Evolutionary conservation across 2,797 vertebrate species (phyloP), one percentile per base, ranked within the genome.

Genomic region (Benthosema pterotum): DNA sequence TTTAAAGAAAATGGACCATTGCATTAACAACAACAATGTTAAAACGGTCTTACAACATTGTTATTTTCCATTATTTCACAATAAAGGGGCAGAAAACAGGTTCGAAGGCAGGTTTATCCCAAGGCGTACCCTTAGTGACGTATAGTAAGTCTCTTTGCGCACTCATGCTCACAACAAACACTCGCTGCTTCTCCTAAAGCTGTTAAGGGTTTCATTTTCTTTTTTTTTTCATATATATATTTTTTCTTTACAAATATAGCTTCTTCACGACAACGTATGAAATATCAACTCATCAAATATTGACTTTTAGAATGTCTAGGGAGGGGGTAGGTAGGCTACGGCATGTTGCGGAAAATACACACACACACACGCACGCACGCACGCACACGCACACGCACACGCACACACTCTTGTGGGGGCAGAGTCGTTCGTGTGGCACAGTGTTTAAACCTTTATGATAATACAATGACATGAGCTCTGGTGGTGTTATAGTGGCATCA

Each of bases 381-480:
- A n/a, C n/a, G n/a, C n/a, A n/a, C n/a, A n/a, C n/a, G n/a, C n/a
- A n/a, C n/a, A n/a, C n/a, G n/a, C n/a, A n/a, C n/a, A n/a, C n/a
- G n/a, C n/a, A 11, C 9, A 38, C 32, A 38, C 32, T 9, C 32
- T 38, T 38, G 32, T 38, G 32, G 32, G 32, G 11, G 32, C 32
- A 11, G 32, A 38, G 32, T 38, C 11, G 55, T n/a, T n/a, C n/a
- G 14, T 63, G 75, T 65, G 73, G 64, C 76, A 71, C 74, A 68
- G 68, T 63, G 55, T 66, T n/a, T 64, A 57, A 66, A 54, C 11
- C 3, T 5, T n/a, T 13, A 48, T 47, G 52, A 69, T 56, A 71
- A n/a, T 71, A 65, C 63, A 67, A 42, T 46, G 67, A 63, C 25
- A 32, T 54, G 61, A 48, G 13, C 56, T 72, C 54, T 58, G 50